Evolutionary conservation across 2,888 invertebrate species (phyloP), one percentile per base, ranked within the genome.

Genomic region (Candidula unifasciata): DNA sequence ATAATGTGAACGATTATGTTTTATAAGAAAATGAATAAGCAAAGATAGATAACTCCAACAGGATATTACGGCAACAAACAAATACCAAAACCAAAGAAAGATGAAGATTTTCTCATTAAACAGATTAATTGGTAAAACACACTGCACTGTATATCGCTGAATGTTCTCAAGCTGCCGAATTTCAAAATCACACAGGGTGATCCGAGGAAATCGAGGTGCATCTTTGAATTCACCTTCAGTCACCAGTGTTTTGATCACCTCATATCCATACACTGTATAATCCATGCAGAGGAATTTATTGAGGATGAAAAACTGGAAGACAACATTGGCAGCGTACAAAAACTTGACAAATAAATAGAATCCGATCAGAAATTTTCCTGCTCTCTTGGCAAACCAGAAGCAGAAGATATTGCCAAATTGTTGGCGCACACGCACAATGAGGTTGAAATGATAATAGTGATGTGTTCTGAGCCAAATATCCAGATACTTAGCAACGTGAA

Each of bases 71-170:
- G 90, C 88, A 57, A 91, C 86, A 37, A 91, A 80, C 78, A 91
- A 87, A 35, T 91, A 87, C 92, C 92, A 93, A 87, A 93, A 93
- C 93, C 93, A 93, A 64, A 93, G 88, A 86, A 93, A 92, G 66
- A 93, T 90, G 89, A 92, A 93, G 68, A 93, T 93, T 87, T 93
- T 93, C 87, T 93, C 93, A 87, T 92, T 93, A 83, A 91, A 92
- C 60, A 92, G 83, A 80, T 92, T 92, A 54, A 92, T 91, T 27
- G 92, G 91, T 80, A 92, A 88, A 30, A 92, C 91, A 85, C 91
- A 92, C 82, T 92, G 92, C 64, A 92, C 91, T 10, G 87, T 87
- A 80, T 82, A 87, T 3, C 84, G 68, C 90, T 85, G 85, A 0
- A 84, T 60, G 52, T 86, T 86, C n/a, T 73, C 57, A n/a, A 86